Base-by-base conservation (phyloP, 2,113 vertebrate genomes). In the Labeo catla region DNA sequence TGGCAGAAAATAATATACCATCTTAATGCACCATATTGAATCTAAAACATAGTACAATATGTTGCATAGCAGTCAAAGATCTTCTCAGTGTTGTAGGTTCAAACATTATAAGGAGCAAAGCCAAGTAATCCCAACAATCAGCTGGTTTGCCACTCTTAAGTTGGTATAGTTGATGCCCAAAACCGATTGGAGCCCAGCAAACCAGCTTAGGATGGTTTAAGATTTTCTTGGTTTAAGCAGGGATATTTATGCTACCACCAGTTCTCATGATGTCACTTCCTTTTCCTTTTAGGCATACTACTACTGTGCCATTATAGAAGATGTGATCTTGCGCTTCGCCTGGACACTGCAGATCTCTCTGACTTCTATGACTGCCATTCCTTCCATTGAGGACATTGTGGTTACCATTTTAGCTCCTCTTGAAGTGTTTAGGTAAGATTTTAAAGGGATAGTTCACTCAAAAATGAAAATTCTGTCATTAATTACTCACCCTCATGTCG, bases 301-400 rank as follows among this genome's bases (percentile, higher is more conserved):
- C 93, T 99, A 99, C 86, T 98, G 97, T 92, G 98, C 98, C 90
- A 98, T 99, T 59, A 89, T 99, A 80, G 96, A 99, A 87, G 97
- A 99, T 0, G 96, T 99, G 87, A 96, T 99, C 89, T 94, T 99
- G 90, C 98, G 98, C 88, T 99, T 99, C 81, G 97, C 97, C 77
- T 99, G 98, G 98, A 98, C 97, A 61, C 95, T 99, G 92, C 97
- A 98, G 92, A 95, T 99, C 91, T 96, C 96, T 61, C 91, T 99
- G 88, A 96, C 94, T 68, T 95, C 95, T 85, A 95, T 95, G 89
- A 94, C 94, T 19, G 86, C 89, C 76, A 93, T 95, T 47, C 93
- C 95, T 19, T 94, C 95, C 0, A 92, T 95, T 61, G 95, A 93
- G 0, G 97, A 99, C 91, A 96, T 98, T 4, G 91, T 99, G 78